Conservation (phyloP, 2,797 vertebrate genomes). For the Chelon labrosus region DNA sequence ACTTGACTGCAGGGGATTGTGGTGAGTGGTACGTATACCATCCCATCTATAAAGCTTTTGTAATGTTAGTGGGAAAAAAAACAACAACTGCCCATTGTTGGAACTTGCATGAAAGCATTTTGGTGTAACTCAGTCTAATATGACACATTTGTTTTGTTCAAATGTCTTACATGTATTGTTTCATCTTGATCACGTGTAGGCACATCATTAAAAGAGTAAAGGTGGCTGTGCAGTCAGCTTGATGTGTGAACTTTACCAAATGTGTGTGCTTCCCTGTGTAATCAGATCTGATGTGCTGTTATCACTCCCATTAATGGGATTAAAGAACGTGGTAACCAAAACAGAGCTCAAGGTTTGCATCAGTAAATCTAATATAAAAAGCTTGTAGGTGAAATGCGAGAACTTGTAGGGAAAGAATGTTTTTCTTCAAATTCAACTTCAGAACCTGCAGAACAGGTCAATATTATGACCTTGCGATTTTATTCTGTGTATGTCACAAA, state of each 20-base stretch:
- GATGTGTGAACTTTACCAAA: constrained; percentile 8
- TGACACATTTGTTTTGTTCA: not conserved
- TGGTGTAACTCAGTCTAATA: not conserved
- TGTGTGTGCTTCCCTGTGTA: constrained; percentile 2
- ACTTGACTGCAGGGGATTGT: not conserved
- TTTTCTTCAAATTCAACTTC: not conserved
- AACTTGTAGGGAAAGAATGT: not conserved
- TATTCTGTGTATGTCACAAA: not conserved
- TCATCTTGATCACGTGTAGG: not conserved
- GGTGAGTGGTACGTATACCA: not conserved
- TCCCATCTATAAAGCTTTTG: not conserved
- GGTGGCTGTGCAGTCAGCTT: not conserved
- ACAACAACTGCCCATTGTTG: not conserved
- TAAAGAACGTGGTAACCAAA: constrained; percentile 15
- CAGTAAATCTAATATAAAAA: constrained; percentile 5
- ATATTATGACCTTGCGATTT: not conserved
- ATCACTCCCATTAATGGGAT: constrained; percentile 16
- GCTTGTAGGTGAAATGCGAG: not conserved
- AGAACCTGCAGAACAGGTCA: not conserved
- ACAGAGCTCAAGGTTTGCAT: not conserved
- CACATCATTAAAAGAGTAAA: not conserved
- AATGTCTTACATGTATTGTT: not conserved
- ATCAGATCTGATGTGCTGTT: constrained; percentile 22
- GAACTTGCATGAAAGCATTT: not conserved
- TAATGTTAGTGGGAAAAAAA: not conserved